These are phyloP conservation scores for Nicator chloris DNA, from an alignment of 2,113 vertebrate genomes.

Conservation along the genomic window DNA sequence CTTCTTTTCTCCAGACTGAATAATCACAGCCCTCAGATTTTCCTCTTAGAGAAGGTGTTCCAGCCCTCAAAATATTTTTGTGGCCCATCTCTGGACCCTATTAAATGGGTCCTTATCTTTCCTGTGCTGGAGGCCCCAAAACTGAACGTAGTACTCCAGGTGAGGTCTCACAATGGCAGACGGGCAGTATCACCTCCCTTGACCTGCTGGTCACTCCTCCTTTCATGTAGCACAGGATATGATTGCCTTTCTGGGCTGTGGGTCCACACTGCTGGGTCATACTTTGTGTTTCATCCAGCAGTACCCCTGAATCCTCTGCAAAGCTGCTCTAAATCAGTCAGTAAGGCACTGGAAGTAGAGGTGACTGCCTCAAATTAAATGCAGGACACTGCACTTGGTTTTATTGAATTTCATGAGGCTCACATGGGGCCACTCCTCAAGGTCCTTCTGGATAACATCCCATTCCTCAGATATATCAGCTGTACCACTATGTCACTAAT, in stretches of 20 bases:
- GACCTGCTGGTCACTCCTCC: accelerated
- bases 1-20: background rate
- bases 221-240: background rate
- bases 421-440: background rate
- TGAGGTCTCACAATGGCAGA: background rate
- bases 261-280: background rate
- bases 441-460: background rate
- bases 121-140: background rate
- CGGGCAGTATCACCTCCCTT: background rate
- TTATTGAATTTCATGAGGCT: background rate
- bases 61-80: background rate
- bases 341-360: background rate
- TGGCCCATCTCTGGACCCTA: background rate
- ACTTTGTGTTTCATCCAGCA: background rate
- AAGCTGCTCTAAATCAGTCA: background rate
- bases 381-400: background rate
- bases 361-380: background rate
- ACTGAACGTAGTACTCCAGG: background rate
- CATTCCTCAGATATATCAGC: background rate
- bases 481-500: background rate
- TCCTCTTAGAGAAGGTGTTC: background rate
- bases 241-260: background rate
- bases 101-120: background rate
- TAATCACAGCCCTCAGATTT: background rate
- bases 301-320: background rate